Percentiles rank a stretch among this genome's conserved stretches.
Conservation (phyloP, 2,888 invertebrate species). For the Platycheirus albimanus region DNA sequence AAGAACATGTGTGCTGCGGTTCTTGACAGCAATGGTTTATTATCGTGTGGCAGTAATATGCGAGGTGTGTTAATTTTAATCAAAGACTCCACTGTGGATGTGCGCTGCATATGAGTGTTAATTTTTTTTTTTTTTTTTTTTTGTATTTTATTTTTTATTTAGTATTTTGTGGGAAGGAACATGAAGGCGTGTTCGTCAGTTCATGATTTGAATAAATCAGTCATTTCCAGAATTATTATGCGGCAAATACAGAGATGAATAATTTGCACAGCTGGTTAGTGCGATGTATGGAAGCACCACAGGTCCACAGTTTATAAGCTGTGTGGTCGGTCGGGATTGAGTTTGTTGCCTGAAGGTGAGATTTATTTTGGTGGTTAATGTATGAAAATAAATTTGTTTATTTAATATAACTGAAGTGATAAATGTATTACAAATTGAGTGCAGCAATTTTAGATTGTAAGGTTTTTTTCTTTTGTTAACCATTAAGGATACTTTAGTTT, state of each 20-base stretch:
- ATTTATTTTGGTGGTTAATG: slow-evolving; percentile 15
- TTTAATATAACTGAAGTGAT: too few relatives aligned
- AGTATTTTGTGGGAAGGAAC: neutral
- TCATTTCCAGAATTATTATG: slow-evolving; percentile 12
- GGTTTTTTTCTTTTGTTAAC: too few relatives aligned
- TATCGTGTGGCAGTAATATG: slow-evolving; percentile 38
- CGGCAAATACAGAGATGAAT: slow-evolving; percentile 40
- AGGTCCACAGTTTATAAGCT: slow-evolving; percentile 5
- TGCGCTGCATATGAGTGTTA: slow-evolving; percentile 28
- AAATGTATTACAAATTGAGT: too few relatives aligned
- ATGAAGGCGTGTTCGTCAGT: slow-evolving; percentile 33
- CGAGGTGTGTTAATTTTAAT: slow-evolving; percentile 71
- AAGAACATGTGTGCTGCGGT: slow-evolving; percentile 62
- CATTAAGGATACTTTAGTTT: too few relatives aligned
- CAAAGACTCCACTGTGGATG: slow-evolving; percentile 40
- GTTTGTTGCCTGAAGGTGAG: neutral
- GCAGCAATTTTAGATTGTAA: too few relatives aligned
- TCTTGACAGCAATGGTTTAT: slow-evolving; percentile 50
- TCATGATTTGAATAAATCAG: slow-evolving; percentile 68
- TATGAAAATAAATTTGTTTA: slow-evolving; percentile 1
- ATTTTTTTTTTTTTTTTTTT: slow-evolving; percentile 7
- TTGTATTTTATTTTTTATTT: slow-evolving; percentile 3
- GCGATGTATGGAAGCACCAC: neutral
- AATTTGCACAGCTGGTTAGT: slow-evolving; percentile 33
- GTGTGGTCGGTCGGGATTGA: too few relatives aligned